Evolutionary conservation across 2,797 vertebrate genomes (phyloP).

Genomic region (Luscinia megarhynchos): DNA sequence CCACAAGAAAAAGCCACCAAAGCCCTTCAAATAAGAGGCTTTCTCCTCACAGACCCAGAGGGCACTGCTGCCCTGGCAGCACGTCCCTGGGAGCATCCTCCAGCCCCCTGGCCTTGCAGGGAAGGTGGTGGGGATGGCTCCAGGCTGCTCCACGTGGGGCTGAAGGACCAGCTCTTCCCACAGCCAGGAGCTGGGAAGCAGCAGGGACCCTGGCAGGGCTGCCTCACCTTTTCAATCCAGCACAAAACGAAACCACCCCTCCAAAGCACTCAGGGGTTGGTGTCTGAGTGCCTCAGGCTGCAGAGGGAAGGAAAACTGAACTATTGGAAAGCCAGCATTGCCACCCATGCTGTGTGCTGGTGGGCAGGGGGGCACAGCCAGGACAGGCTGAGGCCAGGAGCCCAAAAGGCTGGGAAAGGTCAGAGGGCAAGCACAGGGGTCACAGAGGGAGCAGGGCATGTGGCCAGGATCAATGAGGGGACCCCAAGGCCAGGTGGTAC

Average conservation of each 20-base stretch:
- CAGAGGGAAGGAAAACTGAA: background rate
- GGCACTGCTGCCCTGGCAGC: background rate
- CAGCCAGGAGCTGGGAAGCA: background rate
- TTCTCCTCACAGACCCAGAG: background rate
- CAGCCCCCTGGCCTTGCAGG: background rate
- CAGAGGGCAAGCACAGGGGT: background rate
- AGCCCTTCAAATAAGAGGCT: background rate
- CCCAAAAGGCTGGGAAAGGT: background rate
- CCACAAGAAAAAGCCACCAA: background rate
- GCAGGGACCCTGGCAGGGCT: background rate
- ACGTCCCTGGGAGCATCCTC: rapidly evolving
- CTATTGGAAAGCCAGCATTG: background rate
- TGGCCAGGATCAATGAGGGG: background rate
- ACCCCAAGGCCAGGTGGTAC: rapidly evolving
- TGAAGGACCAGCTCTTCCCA: background rate
- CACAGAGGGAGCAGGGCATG: background rate
- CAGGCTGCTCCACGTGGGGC: background rate
- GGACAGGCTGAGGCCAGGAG: background rate
- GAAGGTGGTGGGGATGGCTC: background rate
- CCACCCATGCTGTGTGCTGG: rapidly evolving
- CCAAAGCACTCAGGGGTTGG: too few relatives aligned
- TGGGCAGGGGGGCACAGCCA: background rate
- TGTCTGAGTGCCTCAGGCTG: background rate
- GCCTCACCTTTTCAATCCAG: background rate
- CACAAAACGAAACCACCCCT: background rate